Percentiles rank a stretch among this genome's conserved stretches.
Evolutionary conservation across 2,888 invertebrate genomes (phyloP).

Genomic region (Gandaritis pyraliata): DNA sequence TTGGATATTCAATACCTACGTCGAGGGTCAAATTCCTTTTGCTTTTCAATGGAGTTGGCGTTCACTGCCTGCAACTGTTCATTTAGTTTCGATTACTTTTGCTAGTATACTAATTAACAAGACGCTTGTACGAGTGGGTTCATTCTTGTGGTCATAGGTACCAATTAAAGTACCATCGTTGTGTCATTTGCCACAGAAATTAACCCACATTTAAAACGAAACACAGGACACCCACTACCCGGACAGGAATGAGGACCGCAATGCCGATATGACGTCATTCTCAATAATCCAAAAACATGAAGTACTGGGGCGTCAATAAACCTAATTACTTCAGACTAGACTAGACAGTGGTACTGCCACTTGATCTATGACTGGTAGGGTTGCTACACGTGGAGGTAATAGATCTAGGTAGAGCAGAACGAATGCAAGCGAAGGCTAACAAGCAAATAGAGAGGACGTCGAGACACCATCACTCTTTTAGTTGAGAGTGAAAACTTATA

Average conservation of each 20-base stretch:
- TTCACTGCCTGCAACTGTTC: neutral
- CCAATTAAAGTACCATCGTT: neutral
- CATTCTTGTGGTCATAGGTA: neutral
- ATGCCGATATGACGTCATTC: constrained; percentile 21
- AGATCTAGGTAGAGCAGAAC: too few species aligned
- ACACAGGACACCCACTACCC: constrained; percentile 10
- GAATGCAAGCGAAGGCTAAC: too few species aligned
- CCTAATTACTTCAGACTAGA: constrained; percentile 13
- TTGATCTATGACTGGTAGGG: constrained; percentile 4
- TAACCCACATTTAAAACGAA: neutral
- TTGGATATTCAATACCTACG: neutral
- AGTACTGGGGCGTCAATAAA: constrained; percentile 8
- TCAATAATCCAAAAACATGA: constrained; percentile 12
- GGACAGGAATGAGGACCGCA: constrained; percentile 19
- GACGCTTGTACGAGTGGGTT: neutral
- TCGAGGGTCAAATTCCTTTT: neutral
- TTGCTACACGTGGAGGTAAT: neutral
- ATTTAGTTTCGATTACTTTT: neutral
- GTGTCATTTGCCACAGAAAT: constrained; percentile 1
- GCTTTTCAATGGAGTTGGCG: neutral
- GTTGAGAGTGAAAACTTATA: too few species aligned
- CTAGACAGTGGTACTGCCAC: neutral
- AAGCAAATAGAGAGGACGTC: too few species aligned
- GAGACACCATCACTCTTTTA: too few species aligned
- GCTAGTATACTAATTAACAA: neutral